Evolutionary conservation across 2,888 invertebrate species (phyloP), one percentile per base, ranked within the genome.

Genomic region (Calliphora vomitoria): DNA sequence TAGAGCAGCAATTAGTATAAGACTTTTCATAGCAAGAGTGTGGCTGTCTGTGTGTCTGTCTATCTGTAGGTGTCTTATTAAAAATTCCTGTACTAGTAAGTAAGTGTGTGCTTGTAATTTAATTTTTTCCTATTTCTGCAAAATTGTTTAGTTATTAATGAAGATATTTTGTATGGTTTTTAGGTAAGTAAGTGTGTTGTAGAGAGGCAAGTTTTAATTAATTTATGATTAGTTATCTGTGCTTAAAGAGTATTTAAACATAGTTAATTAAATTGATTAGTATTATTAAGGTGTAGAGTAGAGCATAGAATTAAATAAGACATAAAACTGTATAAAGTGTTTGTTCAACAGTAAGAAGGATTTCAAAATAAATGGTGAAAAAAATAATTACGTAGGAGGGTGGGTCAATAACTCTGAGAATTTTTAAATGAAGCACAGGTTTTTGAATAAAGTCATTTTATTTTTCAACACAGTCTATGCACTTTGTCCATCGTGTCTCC

Each of bases 211-310:
- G 10, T 66, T 66, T 66, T 44, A 66, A 41, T 44, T 66, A 44
- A 20, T 66, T 66, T 20, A 66, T 66, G 41, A 66, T 44, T 41
- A 13, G 41, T 20, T 66, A 8, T 62, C 35, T 62, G 3, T 35
- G 35, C 15, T 8, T 8, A n/a, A 6, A 62, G 35, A n/a, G 35
- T 0, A 8, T 15, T 20, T 11, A 41, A 20, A 4, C 8, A 64
- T 8, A n/a, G 64, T 41, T 64, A 66, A 44, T 66, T 41, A 20
- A 66, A 66, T 20, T 18, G 41, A 66, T 66, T 62, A 38, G n/a
- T 62, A 8, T 35, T 15, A n/a, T 62, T 35, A 35, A 62, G 62
- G 31, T 15, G 3, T 3, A 66, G 11, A 66, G 11, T 64, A 8
- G 35, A 35, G 35, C 4, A 35, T 4, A 35, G 6, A 35, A 4